Evolutionary conservation across 2,797 vertebrate species (phyloP).

Genomic region (Melanotaenia boesemani): DNA sequence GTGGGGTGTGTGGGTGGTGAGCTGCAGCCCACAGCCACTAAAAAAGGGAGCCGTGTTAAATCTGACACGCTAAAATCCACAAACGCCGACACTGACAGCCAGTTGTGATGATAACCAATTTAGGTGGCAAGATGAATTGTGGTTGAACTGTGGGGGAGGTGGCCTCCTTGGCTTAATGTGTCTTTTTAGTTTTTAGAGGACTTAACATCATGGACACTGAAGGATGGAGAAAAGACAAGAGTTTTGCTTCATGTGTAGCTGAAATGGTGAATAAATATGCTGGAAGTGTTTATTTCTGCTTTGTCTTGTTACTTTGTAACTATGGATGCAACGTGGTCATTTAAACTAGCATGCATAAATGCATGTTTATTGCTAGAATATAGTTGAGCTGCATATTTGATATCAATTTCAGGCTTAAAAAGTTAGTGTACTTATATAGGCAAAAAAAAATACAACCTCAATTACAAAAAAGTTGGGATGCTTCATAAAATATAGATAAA

Average conservation of each 20-base stretch:
- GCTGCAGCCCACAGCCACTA: conserved; percentile 60
- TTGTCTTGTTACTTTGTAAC: no score
- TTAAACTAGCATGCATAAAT: no score
- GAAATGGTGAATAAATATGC: no score
- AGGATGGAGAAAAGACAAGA: conserved; percentile 31
- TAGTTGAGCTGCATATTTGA: not conserved
- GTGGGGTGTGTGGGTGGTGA: conserved; percentile 59
- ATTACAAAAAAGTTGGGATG: no score
- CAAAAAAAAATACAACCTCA: no score
- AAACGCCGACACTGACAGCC: conserved; percentile 59
- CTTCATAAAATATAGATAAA: no score
- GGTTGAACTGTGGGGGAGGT: conserved; percentile 40
- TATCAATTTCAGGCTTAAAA: not conserved
- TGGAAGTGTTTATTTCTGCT: no score
- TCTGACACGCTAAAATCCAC: conserved; percentile 63
- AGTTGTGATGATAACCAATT: conserved; percentile 64
- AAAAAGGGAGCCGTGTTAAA: conserved; percentile 65
- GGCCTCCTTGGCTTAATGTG: conserved; percentile 28
- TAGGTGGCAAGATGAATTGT: conserved; percentile 45
- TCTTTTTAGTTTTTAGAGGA: conserved; percentile 20
- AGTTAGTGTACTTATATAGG: no score
- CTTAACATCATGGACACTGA: conserved; percentile 29
- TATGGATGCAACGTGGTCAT: no score
- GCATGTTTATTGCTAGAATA: not conserved
- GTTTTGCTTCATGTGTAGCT: not conserved